Evolutionary conservation across 1,140 invertebrate genomes (phyloP).

Genomic region (Conus ventricosus): DNA sequence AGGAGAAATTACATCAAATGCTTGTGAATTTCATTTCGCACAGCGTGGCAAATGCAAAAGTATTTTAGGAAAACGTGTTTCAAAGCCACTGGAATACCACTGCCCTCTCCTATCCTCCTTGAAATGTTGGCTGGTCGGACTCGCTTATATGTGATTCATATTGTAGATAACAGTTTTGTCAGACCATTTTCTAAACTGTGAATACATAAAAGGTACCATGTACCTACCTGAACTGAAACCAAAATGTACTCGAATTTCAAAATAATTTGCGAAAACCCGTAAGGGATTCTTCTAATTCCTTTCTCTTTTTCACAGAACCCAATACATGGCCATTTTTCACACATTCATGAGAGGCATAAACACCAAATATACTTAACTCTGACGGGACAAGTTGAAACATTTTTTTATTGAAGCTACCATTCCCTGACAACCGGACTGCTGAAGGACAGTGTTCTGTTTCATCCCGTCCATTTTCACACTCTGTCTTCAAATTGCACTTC

Average conservation of each 20-base stretch:
- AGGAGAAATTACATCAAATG: too few relatives aligned
- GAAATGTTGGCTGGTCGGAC: too few relatives aligned
- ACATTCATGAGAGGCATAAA: neutral
- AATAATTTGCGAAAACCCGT: neutral
- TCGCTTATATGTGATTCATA: neutral
- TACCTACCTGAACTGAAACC: neutral
- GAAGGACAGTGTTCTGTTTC: conserved; percentile 1
- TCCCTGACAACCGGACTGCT: neutral
- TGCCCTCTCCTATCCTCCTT: too few relatives aligned
- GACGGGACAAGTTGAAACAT: neutral
- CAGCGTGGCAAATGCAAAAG: too few relatives aligned
- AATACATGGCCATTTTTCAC: neutral
- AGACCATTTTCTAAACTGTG: neutral
- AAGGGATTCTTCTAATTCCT: neutral
- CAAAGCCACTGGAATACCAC: too few relatives aligned
- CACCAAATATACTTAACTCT: too few relatives aligned
- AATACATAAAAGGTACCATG: neutral
- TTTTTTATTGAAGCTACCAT: neutral
- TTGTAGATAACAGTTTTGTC: neutral
- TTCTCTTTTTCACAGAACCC: neutral
- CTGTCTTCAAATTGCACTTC: conserved; percentile 1
- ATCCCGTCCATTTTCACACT: neutral
- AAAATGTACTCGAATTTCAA: neutral
- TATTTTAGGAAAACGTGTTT: too few relatives aligned
- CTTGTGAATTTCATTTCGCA: too few relatives aligned